Evolutionary conservation across 1,140 invertebrate species (phyloP), one percentile per base, ranked within the genome.

Genomic region (Samia ricini): DNA sequence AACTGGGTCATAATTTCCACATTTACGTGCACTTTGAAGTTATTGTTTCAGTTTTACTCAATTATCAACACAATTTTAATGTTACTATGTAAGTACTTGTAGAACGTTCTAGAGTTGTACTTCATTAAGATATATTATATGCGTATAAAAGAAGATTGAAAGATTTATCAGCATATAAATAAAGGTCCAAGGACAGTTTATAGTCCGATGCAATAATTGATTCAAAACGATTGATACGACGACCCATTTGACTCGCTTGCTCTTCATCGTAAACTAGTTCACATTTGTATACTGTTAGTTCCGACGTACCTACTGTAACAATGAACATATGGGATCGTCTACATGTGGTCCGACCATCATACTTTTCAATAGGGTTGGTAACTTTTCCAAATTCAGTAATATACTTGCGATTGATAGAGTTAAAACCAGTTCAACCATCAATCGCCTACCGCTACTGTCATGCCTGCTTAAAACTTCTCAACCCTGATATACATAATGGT

Each of bases 181-280:
- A 15, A 15, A 42, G 33, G 33, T 24, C 20, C 52, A 55, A 55
- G 52, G 52, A 24, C 24, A 52, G 52, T 55, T 22, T 55, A 55
- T 12, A 55, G 52, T 55, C 52, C 52, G 24, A 23, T 24, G 22
- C 52, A 55, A 23, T 55, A 24, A 55, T 55, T 24, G 22, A 55
- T 55, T 55, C 15, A 22, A 24, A 24, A 55, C 52, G 52, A 55
- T 55, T 55, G 24, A 20, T 21, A 5, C 18, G 69, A 77, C 76
- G 77, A 77, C 76, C 81, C 60, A 76, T 72, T 79, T 81, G 59
- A 66, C 60, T 71, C 68, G 66, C 68, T 65, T 69, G 69, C 63
- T 81, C 72, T 83, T 80, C 71, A 83, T 78, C 66, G 66, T 71
- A 68, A 74, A 72, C 60, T 62, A 56, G 60, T 60, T 33, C 65